phyloP scores from a whole-genome alignment of 1,140 invertebrate species.

The Bombus confusus region DNA sequence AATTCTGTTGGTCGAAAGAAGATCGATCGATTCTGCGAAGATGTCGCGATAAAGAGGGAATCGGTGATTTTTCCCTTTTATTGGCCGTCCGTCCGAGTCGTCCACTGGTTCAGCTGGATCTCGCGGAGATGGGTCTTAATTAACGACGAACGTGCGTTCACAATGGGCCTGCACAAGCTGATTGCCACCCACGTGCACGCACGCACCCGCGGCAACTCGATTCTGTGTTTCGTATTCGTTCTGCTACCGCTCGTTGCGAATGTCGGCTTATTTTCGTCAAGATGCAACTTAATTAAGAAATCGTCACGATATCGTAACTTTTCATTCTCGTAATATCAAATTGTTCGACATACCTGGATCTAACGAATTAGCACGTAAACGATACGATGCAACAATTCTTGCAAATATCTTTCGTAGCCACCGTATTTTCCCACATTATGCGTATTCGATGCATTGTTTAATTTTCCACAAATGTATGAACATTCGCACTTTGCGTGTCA shows the following conservation, averaged over 20 bases:
- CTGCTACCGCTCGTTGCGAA: not conserved
- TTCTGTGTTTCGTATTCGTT: not conserved
- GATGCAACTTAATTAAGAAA: not conserved
- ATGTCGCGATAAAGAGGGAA: not conserved
- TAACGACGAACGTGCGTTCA: conserved; percentile 59
- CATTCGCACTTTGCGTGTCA: too few relatives aligned
- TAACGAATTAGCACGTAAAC: too few relatives aligned
- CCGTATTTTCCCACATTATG: too few relatives aligned
- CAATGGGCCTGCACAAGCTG: conserved; percentile 51
- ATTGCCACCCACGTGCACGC: conserved; percentile 63
- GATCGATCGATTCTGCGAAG: not conserved
- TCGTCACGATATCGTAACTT: too few relatives aligned
- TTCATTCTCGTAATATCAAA: too few relatives aligned
- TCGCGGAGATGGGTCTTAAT: conserved; percentile 58
- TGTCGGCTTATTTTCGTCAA: not conserved
- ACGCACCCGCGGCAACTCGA: conserved; percentile 39
- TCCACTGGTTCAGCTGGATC: conserved; percentile 11
- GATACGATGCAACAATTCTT: too few relatives aligned
- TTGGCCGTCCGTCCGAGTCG: conserved; percentile 10
- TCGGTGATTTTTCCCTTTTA: not conserved
- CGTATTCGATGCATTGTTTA: too few relatives aligned
- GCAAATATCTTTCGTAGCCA: too few relatives aligned
- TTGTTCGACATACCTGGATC: too few relatives aligned
- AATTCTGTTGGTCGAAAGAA: not conserved
- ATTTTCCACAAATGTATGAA: too few relatives aligned